Base-by-base conservation (phyloP, 2,888 invertebrate species). In the Cancer borealis region DNA sequence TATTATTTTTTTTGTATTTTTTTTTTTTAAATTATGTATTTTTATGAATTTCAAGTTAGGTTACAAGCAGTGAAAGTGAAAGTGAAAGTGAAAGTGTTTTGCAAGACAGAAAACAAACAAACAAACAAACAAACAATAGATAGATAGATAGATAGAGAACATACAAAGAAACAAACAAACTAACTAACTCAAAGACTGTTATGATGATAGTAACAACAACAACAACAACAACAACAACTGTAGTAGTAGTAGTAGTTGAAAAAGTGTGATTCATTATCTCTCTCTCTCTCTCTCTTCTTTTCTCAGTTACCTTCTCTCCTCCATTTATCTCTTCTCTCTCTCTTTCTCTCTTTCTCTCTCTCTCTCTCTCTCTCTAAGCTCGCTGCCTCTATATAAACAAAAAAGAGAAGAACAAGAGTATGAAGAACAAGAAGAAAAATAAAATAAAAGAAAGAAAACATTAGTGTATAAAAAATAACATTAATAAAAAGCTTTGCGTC, bases 291-390 rank as follows among this genome's bases (percentile, higher is more conserved):
- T 66, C 66, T 66, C 66, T 1, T 21, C 66, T 66, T n/a, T 66
- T 54, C 12, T 54, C 54, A 54, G 17, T 54, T 17, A 10, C 17
- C 6, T 54, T 54, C 54, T 54, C 54, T 54, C 12, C 14, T 14
- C 17, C 17, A 10, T 1, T 54, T 66, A 1, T 39, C 49, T 90
- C 39, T n/a, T 49, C 17, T 30, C 60, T 49, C 17, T 90, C 49
- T 90, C 60, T n/a, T 5, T 88, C 45, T 89, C 89, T 89, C 10
- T 89, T 47, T 46, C 26, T n/a, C 30, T 90, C 90, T 90, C 30
- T 90, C 54, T 26, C 60, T 30, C 26, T 54, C 49, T 90, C 60
- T 66, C 54, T 49, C 17, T 90, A 90, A 90, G 60, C 54, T 26
- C 54, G 30, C n/a, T 21, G 17, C 39, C 90, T n/a, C 39, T 90